phyloP scores from a whole-genome alignment of 2,888 invertebrate genomes.

The Ennomos quercinarius region DNA sequence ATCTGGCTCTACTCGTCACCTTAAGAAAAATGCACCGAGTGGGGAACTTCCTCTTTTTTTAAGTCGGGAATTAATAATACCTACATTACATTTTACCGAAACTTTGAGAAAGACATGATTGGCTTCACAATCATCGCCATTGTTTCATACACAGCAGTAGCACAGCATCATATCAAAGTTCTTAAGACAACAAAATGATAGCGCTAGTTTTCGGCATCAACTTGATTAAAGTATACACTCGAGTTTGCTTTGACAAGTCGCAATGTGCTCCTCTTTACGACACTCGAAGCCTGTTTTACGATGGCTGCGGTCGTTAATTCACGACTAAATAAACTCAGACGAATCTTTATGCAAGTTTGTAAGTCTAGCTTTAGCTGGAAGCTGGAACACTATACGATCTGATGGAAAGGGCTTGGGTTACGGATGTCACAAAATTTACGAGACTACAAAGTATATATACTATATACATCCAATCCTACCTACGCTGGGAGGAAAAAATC shows the following conservation, averaged over 20 bases:
- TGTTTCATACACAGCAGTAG: too few species aligned
- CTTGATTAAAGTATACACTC: constrained; percentile 33
- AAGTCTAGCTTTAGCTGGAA: constrained; percentile 31
- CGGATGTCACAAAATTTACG: constrained; percentile 8
- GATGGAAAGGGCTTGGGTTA: constrained; percentile 19
- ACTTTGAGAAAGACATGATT: too few species aligned
- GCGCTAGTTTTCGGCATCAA: constrained; percentile 27
- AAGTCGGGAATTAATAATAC: too few species aligned
- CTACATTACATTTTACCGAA: too few species aligned
- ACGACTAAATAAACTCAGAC: constrained; percentile 52
- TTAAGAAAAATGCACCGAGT: too few species aligned
- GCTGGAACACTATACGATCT: constrained; percentile 23
- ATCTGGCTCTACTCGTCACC: too few species aligned
- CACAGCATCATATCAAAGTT: neutral
- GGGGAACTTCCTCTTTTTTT: too few species aligned
- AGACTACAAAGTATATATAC: too few species aligned
- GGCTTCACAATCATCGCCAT: too few species aligned
- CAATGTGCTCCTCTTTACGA: constrained; percentile 53
- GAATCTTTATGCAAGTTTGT: constrained; percentile 55
- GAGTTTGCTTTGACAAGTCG: constrained; percentile 46
- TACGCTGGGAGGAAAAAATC: neutral
- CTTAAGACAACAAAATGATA: constrained; percentile 13
- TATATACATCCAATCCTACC: too few species aligned
- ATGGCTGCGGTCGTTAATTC: constrained; percentile 57
- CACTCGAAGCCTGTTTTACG: constrained; percentile 52